Evolutionary conservation across 1,140 invertebrate genomes (phyloP).

Genomic region (Drosophila sucinea): DNA sequence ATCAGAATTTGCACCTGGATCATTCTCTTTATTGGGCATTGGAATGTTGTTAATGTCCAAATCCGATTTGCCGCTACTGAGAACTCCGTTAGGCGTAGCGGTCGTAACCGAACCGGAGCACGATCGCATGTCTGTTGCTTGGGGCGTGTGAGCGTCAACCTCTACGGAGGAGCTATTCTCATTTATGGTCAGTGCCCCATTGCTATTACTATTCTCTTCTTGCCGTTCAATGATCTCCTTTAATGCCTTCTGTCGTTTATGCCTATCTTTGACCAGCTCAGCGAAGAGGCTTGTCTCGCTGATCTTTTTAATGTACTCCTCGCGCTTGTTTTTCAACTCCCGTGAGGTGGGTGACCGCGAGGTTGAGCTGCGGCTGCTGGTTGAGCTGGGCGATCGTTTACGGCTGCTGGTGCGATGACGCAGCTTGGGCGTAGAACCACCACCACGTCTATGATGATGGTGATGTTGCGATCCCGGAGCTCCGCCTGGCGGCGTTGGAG

Average conservation of each 20-base stretch:
- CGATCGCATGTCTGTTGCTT: slow-evolving; percentile 45
- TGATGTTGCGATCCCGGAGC: slow-evolving; percentile 61
- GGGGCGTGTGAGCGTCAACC: slow-evolving; percentile 70
- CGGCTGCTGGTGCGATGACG: slow-evolving; percentile 58
- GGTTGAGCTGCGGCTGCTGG: slow-evolving; percentile 58
- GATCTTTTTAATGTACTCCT: slow-evolving; percentile 88
- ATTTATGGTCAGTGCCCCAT: slow-evolving; percentile 72
- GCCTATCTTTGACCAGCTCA: slow-evolving; percentile 92
- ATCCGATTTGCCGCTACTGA: slow-evolving; percentile 53
- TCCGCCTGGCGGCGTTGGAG: slow-evolving; percentile 52
- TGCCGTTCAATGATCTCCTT: slow-evolving; percentile 86
- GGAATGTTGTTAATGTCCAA: slow-evolving; percentile 86
- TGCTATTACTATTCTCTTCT: slow-evolving; percentile 84
- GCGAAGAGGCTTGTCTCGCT: slow-evolving; percentile 94
- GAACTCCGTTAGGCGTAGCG: slow-evolving; percentile 61
- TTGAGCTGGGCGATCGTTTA: slow-evolving; percentile 64
- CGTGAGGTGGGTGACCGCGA: slow-evolving; percentile 69
- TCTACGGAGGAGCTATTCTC: slow-evolving; percentile 79
- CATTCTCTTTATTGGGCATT: slow-evolving; percentile 83
- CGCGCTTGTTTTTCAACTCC: slow-evolving; percentile 83
- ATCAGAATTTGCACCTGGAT: slow-evolving; percentile 39
- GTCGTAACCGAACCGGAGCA: slow-evolving; percentile 31
- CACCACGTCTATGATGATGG: slow-evolving; percentile 51
- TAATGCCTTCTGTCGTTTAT: slow-evolving; percentile 89
- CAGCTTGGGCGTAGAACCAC: slow-evolving; percentile 42